phyloP scores from a whole-genome alignment of 1,140 invertebrate species.

The Lithobius niger region DNA sequence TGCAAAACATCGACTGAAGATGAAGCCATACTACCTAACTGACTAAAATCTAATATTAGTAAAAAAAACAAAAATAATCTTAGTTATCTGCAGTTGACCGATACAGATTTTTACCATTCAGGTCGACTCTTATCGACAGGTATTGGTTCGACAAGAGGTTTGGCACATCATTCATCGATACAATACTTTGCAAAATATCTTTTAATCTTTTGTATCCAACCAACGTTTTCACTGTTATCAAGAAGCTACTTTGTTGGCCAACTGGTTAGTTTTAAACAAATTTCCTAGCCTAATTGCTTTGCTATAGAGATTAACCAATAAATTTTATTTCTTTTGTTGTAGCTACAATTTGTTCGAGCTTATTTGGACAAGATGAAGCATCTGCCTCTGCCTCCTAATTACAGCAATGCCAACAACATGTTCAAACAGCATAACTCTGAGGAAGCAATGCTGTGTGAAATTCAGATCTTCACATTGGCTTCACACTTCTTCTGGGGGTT shows the following conservation, averaged over 20 bases:
- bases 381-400: constrained; percentile 8
- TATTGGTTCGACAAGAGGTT: too few species aligned
- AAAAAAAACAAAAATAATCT: too few species aligned
- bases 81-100: too few species aligned
- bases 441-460: constrained; percentile 50
- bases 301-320: not conserved
- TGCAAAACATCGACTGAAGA: too few species aligned
- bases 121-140: too few species aligned
- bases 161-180: too few species aligned
- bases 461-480: constrained; percentile 64
- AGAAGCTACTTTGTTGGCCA: constrained; percentile 15
- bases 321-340: constrained; percentile 15
- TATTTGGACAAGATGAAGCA: constrained; percentile 23
- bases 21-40: too few species aligned
- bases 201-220: too few species aligned
- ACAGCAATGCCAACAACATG: constrained; percentile 15
- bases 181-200: too few species aligned
- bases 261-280: not conserved
- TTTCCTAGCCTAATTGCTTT: not conserved
- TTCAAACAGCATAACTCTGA: constrained; percentile 25
- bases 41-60: too few species aligned
- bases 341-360: constrained; percentile 28
- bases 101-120: too few species aligned
- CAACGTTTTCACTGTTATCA: too few species aligned
- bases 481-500: constrained; percentile 88